phyloP scores from a whole-genome alignment of 2,888 invertebrate species.

The Salticus scenicus region DNA sequence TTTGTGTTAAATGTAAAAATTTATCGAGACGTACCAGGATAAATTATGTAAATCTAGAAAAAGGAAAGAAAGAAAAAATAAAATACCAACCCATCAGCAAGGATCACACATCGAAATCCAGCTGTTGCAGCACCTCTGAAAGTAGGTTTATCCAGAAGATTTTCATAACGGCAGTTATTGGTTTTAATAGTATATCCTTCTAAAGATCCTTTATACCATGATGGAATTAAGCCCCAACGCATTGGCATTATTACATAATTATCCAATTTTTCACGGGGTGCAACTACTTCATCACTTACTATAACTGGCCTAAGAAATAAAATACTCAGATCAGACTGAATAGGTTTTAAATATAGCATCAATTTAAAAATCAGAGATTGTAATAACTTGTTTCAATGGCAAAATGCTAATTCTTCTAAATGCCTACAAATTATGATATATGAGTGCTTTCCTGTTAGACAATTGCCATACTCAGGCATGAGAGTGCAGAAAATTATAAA shows the following conservation, averaged over 20 bases:
- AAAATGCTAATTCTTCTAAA: no score
- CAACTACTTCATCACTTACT: conserved; percentile 23
- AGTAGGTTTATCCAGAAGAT: conserved; percentile 82
- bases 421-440: no score
- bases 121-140: conserved; percentile 82
- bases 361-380: no score
- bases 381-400: no score
- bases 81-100: conserved; percentile 88
- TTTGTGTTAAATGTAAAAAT: not conserved
- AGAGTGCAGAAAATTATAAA: no score
- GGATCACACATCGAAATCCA: conserved; percentile 85
- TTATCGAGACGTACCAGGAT: conserved; percentile 76
- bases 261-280: conserved; percentile 27
- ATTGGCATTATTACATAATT: conserved; percentile 79
- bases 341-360: no score
- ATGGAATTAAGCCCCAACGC: conserved; percentile 90
- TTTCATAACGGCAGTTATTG: conserved; percentile 86
- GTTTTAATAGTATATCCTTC: conserved; percentile 82
- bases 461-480: no score
- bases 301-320: conserved; percentile 44
- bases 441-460: no score
- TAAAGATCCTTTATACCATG: conserved; percentile 83
- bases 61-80: no score
- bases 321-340: no score
- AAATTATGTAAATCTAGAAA: not conserved